Conservation (phyloP, 1,140 invertebrate species). For the Rhopalosiphum padi region DNA sequence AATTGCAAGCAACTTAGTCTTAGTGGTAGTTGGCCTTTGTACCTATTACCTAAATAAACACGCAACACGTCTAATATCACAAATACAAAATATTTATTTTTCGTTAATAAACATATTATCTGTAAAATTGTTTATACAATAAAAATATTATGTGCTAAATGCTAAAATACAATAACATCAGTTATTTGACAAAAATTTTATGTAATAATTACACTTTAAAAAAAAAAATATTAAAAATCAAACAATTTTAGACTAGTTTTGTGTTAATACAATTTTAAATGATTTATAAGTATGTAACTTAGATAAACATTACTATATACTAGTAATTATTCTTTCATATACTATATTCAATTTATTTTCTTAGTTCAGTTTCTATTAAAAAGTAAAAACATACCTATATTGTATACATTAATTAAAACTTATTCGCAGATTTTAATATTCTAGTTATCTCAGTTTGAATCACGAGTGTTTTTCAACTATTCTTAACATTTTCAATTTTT, state of each 20-base stretch:
- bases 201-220: no score
- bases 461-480: background rate
- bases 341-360: background rate
- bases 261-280: background rate
- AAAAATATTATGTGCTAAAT: no score
- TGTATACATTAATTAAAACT: background rate
- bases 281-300: background rate
- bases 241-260: background rate
- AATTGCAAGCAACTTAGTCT: slow-evolving; percentile 25
- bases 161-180: no score
- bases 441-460: background rate
- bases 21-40: slow-evolving; percentile 40
- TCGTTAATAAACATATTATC: no score
- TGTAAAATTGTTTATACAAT: no score
- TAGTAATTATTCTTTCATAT: background rate
- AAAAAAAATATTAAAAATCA: background rate
- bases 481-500: background rate
- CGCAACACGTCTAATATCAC: background rate
- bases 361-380: background rate
- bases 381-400: background rate
- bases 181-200: no score
- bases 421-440: background rate
- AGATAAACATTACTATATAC: background rate
- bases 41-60: background rate
- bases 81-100: background rate